Base-by-base conservation (phyloP, 64 coral and sea anemone genomes). In the Montipora efflorescens region DNA sequence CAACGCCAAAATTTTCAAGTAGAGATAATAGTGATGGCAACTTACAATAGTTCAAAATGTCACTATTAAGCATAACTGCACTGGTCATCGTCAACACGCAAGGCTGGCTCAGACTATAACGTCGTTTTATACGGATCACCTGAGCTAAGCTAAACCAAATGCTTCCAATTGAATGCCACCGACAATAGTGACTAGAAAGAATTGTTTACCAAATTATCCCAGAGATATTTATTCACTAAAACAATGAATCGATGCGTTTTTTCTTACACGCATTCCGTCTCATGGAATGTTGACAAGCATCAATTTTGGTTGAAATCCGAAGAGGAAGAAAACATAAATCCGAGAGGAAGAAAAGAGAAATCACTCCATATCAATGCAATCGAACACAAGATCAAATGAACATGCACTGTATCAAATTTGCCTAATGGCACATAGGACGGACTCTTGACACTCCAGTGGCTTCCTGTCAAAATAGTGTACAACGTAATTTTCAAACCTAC, bases 161-260 rank as follows among this genome's bases (percentile, higher is more conserved):
- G 20, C 21, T 61, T 61, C 51, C 21, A 7, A 20, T n/a, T 21
- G 7, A 5, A 57, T 81, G 50, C 21, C 5, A 10, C 61, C 64
- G 66, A 72, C 13, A 21, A 71, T 86, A 48, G 48, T 64, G n/a
- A 16, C 49, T 44, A 78, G 3, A 64, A 12, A 64, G 14, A 76
- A 28, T 72, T 86, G 82, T 72, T 20, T 86, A 86, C 82, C 48
- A 84, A 47, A n/a, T 84, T 47, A 16, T 18, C 19, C 82, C 48
- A 23, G 68, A 36, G 66, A 11, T 86, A 86, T 71, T 86, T 23
- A 48, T 84, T 48, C 82, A 71, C 46, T 15, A 70, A 48, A 70
- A 86, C 82, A 86, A 86, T 51, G 59, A 86, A 20, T 13, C 8
- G n/a, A 47, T 84, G 81, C 81, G 36, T 59, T 83, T 83, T 67